Evolutionary conservation across 2,113 vertebrate genomes (phyloP).

Genomic region (Riparia riparia): DNA sequence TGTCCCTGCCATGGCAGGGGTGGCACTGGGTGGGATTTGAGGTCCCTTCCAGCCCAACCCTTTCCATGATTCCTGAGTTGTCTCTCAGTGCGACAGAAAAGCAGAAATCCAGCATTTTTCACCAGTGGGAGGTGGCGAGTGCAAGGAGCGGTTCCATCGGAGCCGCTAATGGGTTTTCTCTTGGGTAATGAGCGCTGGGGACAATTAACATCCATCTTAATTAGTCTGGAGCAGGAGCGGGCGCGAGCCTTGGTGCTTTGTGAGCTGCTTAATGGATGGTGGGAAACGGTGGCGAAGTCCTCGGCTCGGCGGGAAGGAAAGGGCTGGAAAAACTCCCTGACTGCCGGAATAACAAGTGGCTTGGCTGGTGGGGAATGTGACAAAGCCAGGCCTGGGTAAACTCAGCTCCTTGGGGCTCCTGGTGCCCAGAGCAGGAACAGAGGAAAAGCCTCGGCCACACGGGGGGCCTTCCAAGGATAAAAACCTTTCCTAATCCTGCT

Average conservation of each 20-base stretch:
- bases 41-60: not conserved
- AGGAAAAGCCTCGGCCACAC: not conserved
- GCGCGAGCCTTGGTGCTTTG: not conserved
- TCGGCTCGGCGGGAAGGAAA: not conserved
- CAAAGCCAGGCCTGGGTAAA: not conserved
- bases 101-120: not conserved
- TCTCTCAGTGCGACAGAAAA: accelerated
- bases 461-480: not conserved
- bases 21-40: accelerated
- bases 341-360: not conserved
- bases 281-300: not conserved
- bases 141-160: not conserved
- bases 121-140: not conserved
- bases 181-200: conserved; percentile 35
- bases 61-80: not conserved
- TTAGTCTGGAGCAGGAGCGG: conserved; percentile 15
- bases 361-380: not conserved
- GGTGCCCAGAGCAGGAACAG: not conserved
- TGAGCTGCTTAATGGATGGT: not conserved
- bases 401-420: not conserved
- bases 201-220: conserved; percentile 71
- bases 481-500: not conserved
- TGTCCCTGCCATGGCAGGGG: not conserved
- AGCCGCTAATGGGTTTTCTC: conserved; percentile 23
- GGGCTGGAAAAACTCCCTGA: not conserved